Base-by-base conservation (phyloP, 2,113 vertebrate genomes). In the Ellobius talpinus region DNA sequence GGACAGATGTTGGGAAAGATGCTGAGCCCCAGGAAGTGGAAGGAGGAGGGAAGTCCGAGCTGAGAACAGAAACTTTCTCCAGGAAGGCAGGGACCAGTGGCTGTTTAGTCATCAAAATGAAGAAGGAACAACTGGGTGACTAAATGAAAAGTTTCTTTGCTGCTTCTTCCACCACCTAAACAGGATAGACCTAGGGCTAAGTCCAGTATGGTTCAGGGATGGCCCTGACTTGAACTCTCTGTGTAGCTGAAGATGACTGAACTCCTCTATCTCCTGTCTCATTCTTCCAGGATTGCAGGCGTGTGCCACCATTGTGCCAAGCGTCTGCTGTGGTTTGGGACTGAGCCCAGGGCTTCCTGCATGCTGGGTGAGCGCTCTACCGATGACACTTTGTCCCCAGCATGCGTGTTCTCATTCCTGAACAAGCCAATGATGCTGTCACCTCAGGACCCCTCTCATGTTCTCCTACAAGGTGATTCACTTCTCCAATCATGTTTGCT, bases 401-500 rank as follows among this genome's bases (percentile, higher is more conserved):
- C 17, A 33, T 0, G 52, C 0, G 11, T 10, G 16, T 12, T 4
- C n/a, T 8, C 19, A 11, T 61, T 96, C 63, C 87, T 17, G 12
- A 76, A 50, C 26, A 87, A 82, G 16, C 50, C 42, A 33, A 93
- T 21, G 26, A 55, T 79, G 14, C 42, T 84, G 39, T 91, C 12
- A 31, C 66, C 29, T 87, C 42, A 58, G 39, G 19, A 63, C 17
- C 70, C 78, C 96, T 89, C 45, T 45, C 42, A 10, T 58, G 33
- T 42, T 74, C 78, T 13, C 14, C 42, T 70, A 55, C 24, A 33
- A 4, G 45, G 87, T n/a, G 31, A 89, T 63, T 84, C 72, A 86
- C 47, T 95, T 45, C 85, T 91, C 85, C 26, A 89, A 26, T 23
- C 74, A 65, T 42, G 42, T 85, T 95, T 68, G 29, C 78, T 42